Percentiles rank a stretch among this genome's conserved stretches.
Evolutionary conservation across 1,140 invertebrate genomes (phyloP).

Genomic region (Ceratosolen solmsi): DNA sequence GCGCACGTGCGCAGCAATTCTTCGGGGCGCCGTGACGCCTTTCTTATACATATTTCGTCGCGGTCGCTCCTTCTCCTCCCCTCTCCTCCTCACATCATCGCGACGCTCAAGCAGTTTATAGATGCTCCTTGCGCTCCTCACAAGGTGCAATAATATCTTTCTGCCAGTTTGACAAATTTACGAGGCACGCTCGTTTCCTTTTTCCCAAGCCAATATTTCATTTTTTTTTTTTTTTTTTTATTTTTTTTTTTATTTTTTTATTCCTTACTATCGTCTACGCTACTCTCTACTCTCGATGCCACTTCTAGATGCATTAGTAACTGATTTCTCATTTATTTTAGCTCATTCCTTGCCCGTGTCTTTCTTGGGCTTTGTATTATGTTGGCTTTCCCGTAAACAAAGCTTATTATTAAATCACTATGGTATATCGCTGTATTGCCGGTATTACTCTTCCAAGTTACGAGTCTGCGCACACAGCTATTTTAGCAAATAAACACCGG

Average conservation of each 20-base stretch:
- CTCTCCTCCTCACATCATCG: neutral
- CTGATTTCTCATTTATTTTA: constrained; percentile 13
- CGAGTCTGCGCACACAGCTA: neutral
- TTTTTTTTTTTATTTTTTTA: constrained; percentile 9
- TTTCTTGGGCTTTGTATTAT: neutral
- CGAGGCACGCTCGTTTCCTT: constrained; percentile 2
- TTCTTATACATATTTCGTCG: constrained; percentile 22
- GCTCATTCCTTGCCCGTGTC: neutral
- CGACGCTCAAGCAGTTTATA: constrained; percentile 19
- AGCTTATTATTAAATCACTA: constrained; percentile 19
- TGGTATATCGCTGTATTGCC: too few relatives aligned
- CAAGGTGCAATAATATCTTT: constrained; percentile 30
- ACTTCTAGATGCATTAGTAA: constrained; percentile 33
- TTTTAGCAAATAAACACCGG: neutral
- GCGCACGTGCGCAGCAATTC: constrained; percentile 27
- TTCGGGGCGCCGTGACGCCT: neutral
- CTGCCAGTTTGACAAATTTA: constrained; percentile 43
- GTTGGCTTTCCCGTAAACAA: neutral
- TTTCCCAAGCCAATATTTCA: too few relatives aligned
- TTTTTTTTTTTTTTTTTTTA: too few relatives aligned
- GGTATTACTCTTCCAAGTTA: neutral
- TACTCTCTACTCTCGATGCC: neutral
- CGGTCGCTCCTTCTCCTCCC: neutral
- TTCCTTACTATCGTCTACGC: neutral
- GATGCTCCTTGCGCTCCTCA: neutral